Percentiles rank a stretch among this genome's conserved stretches.
Evolutionary conservation across 2,113 vertebrate species (phyloP).

Genomic region (Tyto alba): DNA sequence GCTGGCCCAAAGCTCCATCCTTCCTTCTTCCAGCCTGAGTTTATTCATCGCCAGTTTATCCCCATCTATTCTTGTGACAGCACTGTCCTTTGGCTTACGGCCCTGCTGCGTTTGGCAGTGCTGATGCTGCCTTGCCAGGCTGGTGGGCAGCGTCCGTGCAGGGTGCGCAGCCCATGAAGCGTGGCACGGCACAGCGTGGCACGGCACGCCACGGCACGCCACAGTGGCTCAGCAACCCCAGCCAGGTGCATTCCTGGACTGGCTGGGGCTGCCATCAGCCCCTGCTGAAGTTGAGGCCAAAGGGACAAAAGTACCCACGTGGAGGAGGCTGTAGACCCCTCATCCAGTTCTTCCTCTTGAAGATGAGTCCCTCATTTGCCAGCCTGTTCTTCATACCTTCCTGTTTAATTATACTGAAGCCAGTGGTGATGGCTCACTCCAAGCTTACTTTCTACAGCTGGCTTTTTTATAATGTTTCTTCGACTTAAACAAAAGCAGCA

Average conservation of each 20-base stretch:
- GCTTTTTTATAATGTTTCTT: neutral
- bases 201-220: neutral
- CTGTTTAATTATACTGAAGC: neutral
- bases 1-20: neutral
- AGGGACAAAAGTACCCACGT: accelerated
- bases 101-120: neutral
- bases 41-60: neutral
- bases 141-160: accelerated
- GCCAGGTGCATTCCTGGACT: neutral
- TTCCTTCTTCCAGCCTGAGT: neutral
- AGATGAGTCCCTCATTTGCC: neutral
- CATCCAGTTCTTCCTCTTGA: neutral
- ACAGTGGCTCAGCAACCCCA: neutral
- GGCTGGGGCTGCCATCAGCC: neutral
- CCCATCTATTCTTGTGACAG: neutral
- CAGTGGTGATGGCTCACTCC: neutral
- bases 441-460: neutral
- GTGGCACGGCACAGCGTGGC: accelerated
- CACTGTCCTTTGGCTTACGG: neutral
- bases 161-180: neutral
- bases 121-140: neutral
- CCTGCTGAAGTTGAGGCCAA: neutral
- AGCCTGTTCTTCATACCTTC: neutral
- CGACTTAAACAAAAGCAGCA: neutral
- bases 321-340: neutral